Evolutionary conservation across 1,140 invertebrate genomes (phyloP).

Genomic region (Lepidurus couesii): DNA sequence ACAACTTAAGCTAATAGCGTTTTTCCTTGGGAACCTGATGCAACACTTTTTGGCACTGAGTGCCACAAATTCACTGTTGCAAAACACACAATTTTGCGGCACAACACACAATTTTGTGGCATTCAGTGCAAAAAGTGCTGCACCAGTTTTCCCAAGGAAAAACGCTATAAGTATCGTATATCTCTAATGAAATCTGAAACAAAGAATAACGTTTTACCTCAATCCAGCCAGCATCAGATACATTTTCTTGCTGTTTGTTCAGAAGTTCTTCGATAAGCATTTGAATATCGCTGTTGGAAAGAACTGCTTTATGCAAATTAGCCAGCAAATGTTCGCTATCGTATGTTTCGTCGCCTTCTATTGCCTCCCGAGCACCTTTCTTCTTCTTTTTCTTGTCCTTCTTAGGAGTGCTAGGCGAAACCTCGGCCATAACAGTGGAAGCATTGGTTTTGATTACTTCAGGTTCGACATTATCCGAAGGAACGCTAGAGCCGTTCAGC

Average conservation of each 20-base stretch:
- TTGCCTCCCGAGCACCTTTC: slow-evolving; percentile 3
- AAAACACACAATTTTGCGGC: too few species aligned
- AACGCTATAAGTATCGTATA: slow-evolving; percentile 14
- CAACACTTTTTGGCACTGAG: too few species aligned
- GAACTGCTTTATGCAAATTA: slow-evolving; percentile 65
- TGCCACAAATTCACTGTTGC: too few species aligned
- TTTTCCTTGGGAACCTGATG: too few species aligned
- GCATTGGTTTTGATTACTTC: background rate
- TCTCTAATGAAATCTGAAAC: background rate
- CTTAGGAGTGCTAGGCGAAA: background rate
- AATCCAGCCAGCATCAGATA: slow-evolving; percentile 73
- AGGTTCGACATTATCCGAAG: background rate
- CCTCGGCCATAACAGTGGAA: background rate
- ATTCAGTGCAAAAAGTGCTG: too few species aligned
- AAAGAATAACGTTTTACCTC: slow-evolving; percentile 52
- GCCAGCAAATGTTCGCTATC: slow-evolving; percentile 62
- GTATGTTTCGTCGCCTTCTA: slow-evolving; percentile 40
- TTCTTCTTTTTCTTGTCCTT: slow-evolving; percentile 28
- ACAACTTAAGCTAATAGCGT: too few species aligned
- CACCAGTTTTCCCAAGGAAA: too few species aligned
- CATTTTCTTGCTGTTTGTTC: slow-evolving; percentile 75
- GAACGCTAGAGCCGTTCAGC: background rate
- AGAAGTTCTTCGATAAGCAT: slow-evolving; percentile 77
- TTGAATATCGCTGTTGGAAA: slow-evolving; percentile 78
- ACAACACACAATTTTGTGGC: too few species aligned